Base-by-base conservation (phyloP, 2,797 vertebrate genomes). In the Steatocranus sp. region DNA sequence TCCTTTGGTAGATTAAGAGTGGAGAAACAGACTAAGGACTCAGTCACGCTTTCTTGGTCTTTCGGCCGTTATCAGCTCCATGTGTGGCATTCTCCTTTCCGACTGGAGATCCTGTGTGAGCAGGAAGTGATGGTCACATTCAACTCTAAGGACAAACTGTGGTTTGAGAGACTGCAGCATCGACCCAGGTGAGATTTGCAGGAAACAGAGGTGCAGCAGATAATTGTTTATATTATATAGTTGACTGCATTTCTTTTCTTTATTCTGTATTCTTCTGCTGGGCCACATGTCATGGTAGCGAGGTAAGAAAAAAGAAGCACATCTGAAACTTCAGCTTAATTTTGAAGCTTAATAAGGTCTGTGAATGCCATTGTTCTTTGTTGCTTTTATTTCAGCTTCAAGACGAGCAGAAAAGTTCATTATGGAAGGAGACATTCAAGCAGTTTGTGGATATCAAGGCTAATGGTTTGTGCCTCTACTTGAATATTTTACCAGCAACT, bases 391-490 rank as follows among this genome's bases (percentile, higher is more conserved):
- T 58, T 41, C 51, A 95, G 91, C 58, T 38, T 75, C 86, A 95
- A 85, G 96, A 96, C 5, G 94, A 96, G 79, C 6, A 14, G 17
- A 68, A 93, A 5, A 91, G 94, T 86, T 93, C 94, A 14, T 97
- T 97, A 30, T 98, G 97, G 97, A 94, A 95, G 86, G 97, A 99
- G 94, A 96, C 95, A 36, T 98, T 97, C 92, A 93, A 91, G 92
- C 86, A 90, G 32, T 98, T 98, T 95, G 91, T 97, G 89, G 98
- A 99, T 88, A 68, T 97, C 89, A 98, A 98, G 95, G 94, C 96
- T 79, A 97, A 97, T 76, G 97, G 97, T 99, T 93, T 91, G 96
- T 93, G 17, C 54, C 27, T 32, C 23, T 41, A 17, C 10, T 78
- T 54, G 46, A 25, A 61, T 86, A 8, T 34, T 68, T 81, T 27